Base-by-base conservation (phyloP, 2,888 invertebrate genomes). In the Crocallis elinguaria region DNA sequence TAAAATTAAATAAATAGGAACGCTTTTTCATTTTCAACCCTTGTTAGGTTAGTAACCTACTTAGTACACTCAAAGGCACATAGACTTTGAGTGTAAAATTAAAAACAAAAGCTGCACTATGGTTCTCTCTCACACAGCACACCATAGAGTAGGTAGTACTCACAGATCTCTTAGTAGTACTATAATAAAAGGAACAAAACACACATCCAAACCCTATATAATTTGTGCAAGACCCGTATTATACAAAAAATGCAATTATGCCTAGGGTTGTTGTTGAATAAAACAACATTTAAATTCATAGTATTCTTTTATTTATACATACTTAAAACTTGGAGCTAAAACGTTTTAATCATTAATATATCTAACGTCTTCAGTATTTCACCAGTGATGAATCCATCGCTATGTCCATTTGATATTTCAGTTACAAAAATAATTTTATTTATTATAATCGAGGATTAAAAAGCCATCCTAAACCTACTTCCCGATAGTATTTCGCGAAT, bases 261-360 rank as follows among this genome's bases (percentile, higher is more conserved):
- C n/a, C n/a, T n/a, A n/a, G n/a, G n/a, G n/a, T n/a, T n/a, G n/a
- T n/a, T n/a, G n/a, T n/a, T n/a, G n/a, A 50, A 62, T 53, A 41
- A 55, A 66, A 69, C 53, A 49, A 1, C 30, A 14, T 60, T 60
- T 69, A 64, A 78, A 79, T 76, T 82, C 75, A 83, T 82, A 82
- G 78, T 79, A 71, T 83, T 75, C 81, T 84, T n/a, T 79, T 85
- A 85, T 85, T 84, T 82, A 76, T 80, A 77, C 71, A 67, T 72
- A 82, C 79, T 86, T 88, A 86, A 86, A 88, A 84, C 82, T 79
- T 75, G 84, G 84, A 87, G 87, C 83, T 88, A 89, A 88, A 89
- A 89, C 83, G 82, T 82, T 83, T 77, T 77, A 76, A 78, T 80
- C 76, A 79, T 77, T 77, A 78, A 79, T 76, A 73, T 81, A 83